phyloP scores from a whole-genome alignment of 1,140 invertebrate species.

The Euborellia annulipes region DNA sequence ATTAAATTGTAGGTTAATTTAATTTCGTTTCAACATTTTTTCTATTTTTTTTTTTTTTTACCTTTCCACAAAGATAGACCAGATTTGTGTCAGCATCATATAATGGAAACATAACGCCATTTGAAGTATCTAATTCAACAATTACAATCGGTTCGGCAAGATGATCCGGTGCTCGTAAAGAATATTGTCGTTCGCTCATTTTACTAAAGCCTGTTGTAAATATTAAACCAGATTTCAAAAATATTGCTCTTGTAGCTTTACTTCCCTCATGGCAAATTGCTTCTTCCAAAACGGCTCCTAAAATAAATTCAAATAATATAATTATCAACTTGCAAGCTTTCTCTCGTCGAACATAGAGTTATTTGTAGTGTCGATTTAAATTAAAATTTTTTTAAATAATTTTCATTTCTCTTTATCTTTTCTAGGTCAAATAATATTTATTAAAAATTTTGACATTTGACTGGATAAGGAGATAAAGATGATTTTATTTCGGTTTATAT shows the following conservation, averaged over 20 bases:
- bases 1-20: background rate
- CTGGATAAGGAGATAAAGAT: too few species aligned
- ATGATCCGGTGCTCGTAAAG: conserved; percentile 77
- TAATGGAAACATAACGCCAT: conserved; percentile 94
- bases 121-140: conserved; percentile 91
- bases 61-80: conserved; percentile 92
- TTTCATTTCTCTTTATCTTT: too few species aligned
- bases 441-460: too few species aligned
- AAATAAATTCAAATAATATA: conserved; percentile 1
- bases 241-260: conserved; percentile 90
- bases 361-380: too few species aligned
- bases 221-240: conserved; percentile 70
- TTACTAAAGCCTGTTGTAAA: conserved; percentile 96
- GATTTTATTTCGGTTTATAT: too few species aligned
- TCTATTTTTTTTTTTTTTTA: background rate
- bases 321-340: background rate
- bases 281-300: conserved; percentile 34
- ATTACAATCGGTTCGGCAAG: conserved; percentile 82
- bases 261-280: conserved; percentile 87
- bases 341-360: too few species aligned
- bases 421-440: too few species aligned
- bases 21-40: too few species aligned
- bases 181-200: conserved; percentile 90
- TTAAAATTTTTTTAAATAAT: too few species aligned
- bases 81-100: conserved; percentile 97